Evolutionary conservation across 2,797 vertebrate species (phyloP).

Genomic region (Buphagus erythrorhynchus): DNA sequence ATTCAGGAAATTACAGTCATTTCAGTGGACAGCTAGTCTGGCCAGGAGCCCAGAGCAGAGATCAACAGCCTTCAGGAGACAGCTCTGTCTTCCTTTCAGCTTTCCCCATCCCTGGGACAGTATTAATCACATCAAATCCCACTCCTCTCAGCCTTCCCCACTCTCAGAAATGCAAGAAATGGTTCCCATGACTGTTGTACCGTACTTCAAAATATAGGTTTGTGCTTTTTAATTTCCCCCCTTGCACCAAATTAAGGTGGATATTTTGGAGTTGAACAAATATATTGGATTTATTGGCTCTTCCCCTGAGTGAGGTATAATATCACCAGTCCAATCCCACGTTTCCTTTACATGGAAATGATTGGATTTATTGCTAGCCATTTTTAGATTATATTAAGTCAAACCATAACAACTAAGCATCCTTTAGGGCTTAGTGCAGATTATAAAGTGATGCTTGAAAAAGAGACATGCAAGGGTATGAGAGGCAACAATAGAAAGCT

Average conservation of each 20-base stretch:
- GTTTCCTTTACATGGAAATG: slow-evolving; percentile 34
- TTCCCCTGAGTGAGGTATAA: neutral
- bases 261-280: neutral
- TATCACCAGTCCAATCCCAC: neutral
- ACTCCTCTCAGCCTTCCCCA: neutral
- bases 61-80: neutral
- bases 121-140: neutral
- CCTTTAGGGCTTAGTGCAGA: slow-evolving; percentile 37
- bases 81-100: neutral
- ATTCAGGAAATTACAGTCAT: slow-evolving; percentile 53
- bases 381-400: slow-evolving; percentile 57
- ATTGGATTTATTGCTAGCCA: slow-evolving; percentile 54
- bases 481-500: slow-evolving; percentile 43
- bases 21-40: slow-evolving; percentile 2
- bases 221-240: neutral
- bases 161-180: neutral
- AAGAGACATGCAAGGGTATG: slow-evolving; percentile 2
- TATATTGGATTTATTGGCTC: slow-evolving; percentile 14
- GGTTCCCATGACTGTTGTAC: neutral
- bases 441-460: slow-evolving; percentile 48
- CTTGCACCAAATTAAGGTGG: slow-evolving; percentile 27
- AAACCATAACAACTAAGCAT: slow-evolving; percentile 48
- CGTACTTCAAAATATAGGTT: neutral
- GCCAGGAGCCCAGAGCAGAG: slow-evolving; percentile 46
- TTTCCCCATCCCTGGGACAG: neutral